Conservation (phyloP, 2,797 vertebrate species). For the Chiloscyllium punctatum region DNA sequence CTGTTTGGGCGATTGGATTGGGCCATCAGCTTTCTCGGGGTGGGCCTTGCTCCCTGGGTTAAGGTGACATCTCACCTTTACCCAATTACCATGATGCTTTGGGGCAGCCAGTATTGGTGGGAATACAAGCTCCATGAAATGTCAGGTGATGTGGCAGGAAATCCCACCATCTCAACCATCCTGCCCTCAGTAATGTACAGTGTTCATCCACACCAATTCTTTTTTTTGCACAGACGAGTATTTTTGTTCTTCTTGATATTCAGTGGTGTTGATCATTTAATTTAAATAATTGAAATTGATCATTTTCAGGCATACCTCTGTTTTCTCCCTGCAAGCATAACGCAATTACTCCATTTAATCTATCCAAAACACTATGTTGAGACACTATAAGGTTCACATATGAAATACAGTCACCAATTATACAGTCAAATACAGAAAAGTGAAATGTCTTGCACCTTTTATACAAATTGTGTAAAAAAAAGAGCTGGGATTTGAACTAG, state of each 20-base stretch:
- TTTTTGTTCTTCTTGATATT: neutral
- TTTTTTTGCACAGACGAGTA: neutral
- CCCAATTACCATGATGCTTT: too few relatives aligned
- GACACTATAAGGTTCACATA: neutral
- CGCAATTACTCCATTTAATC: neutral
- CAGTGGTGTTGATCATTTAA: conserved; percentile 4
- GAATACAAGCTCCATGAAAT: too few relatives aligned
- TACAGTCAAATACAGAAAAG: neutral
- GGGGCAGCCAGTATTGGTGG: too few relatives aligned
- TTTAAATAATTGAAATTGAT: neutral
- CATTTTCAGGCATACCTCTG: conserved; percentile 10
- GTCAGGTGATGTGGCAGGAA: too few relatives aligned
- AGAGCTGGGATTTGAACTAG: neutral
- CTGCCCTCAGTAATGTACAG: neutral
- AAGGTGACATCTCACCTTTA: too few relatives aligned
- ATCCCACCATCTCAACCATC: too few relatives aligned
- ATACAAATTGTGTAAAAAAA: neutral
- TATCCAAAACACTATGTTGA: neutral
- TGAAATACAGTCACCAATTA: neutral
- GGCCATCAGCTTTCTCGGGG: too few relatives aligned
- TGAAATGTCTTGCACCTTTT: neutral
- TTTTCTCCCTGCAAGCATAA: neutral
- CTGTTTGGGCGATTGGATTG: too few relatives aligned
- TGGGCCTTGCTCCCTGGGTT: too few relatives aligned
- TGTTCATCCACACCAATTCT: neutral